Conservation (phyloP, 1,140 invertebrate species). For the Scaptomyza graminum region DNA sequence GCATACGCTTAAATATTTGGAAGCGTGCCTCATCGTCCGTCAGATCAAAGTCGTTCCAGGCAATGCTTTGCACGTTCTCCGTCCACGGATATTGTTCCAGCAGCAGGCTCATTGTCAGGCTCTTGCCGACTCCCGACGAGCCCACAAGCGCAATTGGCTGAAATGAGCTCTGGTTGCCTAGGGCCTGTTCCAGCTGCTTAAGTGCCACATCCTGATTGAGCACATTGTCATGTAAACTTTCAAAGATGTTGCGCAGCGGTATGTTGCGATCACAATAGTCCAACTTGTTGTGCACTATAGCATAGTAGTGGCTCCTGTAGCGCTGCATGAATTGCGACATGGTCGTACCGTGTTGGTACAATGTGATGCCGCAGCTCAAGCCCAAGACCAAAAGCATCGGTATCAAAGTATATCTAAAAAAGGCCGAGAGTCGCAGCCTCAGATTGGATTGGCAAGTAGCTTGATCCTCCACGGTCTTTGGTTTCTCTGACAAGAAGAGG, state of each 20-base stretch:
- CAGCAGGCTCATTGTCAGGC: slow-evolving; percentile 39
- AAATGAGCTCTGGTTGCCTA: slow-evolving; percentile 39
- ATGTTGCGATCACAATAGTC: slow-evolving; percentile 57
- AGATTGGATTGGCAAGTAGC: background rate
- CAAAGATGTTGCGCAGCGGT: slow-evolving; percentile 37
- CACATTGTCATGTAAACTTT: slow-evolving; percentile 24
- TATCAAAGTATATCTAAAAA: slow-evolving; percentile 22
- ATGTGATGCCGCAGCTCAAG: slow-evolving; percentile 29
- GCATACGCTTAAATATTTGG: background rate
- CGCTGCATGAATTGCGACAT: slow-evolving; percentile 36
- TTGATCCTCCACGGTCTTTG: background rate
- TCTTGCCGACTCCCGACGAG: slow-evolving; percentile 56
- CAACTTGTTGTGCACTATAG: slow-evolving; percentile 57
- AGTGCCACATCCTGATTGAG: slow-evolving; percentile 58
- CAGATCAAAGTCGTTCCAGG: slow-evolving; percentile 29
- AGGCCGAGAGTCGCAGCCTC: background rate
- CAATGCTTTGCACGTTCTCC: slow-evolving; percentile 45
- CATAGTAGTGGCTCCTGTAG: slow-evolving; percentile 42
- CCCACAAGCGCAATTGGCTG: slow-evolving; percentile 50
- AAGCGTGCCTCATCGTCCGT: background rate
- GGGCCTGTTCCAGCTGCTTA: slow-evolving; percentile 36
- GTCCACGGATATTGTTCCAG: slow-evolving; percentile 48
- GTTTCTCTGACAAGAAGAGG: background rate
- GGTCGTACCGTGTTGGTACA: slow-evolving; percentile 19
- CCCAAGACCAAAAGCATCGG: slow-evolving; percentile 5